These are phyloP conservation scores for Bufo gargarizans DNA, from an alignment of 2,113 vertebrate species.

Conservation along the genomic window DNA sequence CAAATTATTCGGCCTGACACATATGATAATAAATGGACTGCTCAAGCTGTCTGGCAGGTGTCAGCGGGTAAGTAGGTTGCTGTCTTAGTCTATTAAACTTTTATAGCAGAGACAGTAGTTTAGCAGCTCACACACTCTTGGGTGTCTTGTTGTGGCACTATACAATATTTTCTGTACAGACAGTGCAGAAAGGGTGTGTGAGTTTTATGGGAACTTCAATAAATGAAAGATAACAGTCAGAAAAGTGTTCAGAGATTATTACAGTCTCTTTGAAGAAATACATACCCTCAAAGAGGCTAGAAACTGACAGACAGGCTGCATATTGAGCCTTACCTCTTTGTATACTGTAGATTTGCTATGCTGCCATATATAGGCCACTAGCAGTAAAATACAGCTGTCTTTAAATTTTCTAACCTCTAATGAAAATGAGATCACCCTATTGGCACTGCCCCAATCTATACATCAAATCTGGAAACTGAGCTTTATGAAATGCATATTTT, in stretches of 20 bases:
- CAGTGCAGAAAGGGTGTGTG: too few species aligned
- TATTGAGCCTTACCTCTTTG: too few species aligned
- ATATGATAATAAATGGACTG: slow-evolving; percentile 39
- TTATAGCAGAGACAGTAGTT: slow-evolving; percentile 41
- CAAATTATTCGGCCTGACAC: slow-evolving; percentile 48
- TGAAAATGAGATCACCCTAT: not conserved
- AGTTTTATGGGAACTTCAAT: too few species aligned
- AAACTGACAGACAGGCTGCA: too few species aligned
- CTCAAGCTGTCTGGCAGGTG: slow-evolving; percentile 50
- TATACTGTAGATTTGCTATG: too few species aligned
- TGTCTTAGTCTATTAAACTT: slow-evolving; percentile 47
- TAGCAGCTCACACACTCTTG: slow-evolving; percentile 17
- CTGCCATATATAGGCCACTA: too few species aligned
- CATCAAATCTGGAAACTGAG: not conserved
- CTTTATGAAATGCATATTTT: not conserved
- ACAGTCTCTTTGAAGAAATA: too few species aligned
- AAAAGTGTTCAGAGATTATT: too few species aligned
- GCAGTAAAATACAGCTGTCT: too few species aligned
- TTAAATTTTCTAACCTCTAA: not conserved
- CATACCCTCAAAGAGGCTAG: too few species aligned
- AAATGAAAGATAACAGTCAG: too few species aligned
- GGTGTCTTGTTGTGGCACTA: not conserved
- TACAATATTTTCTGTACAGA: not conserved
- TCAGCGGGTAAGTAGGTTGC: slow-evolving; percentile 38
- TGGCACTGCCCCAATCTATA: not conserved